Evolutionary conservation across 2,113 vertebrate species (phyloP), one percentile per base, ranked within the genome.

Genomic region (Ascaphus truei): DNA sequence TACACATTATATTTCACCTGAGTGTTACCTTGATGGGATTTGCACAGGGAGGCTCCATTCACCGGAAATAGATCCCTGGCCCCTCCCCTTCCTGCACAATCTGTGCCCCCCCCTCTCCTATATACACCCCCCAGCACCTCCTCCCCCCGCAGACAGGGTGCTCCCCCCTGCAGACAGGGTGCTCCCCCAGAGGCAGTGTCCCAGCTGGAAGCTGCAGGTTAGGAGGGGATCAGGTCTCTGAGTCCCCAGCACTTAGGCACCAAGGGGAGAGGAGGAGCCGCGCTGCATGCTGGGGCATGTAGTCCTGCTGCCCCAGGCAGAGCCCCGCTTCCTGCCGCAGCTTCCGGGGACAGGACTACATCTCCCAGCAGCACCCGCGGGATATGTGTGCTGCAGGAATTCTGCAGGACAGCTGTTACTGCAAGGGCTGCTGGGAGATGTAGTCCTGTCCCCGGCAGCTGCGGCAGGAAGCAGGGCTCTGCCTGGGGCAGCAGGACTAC

Each of bases 11-110:
- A 27, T 39, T 11, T 25, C 51, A 65, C 31, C 47, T 65, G 47
- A 37, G 15, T 36, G 34, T 65, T 65, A 65, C 62, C 62, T 65
- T 52, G 62, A 65, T 65, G 33, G 23, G 60, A 52, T 51, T 50
- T 65, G 34, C 33, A 27, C 62, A 65, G 62, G 62, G 62, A 65
- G 48, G 48, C 62, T 65, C 47, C 62, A 52, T 37, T 53, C 62
- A 65, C 23, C 62, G 62, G 62, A 65, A 65, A 12, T 29, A 36
- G 23, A 11, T 10, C 11, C 22, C 7, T 1, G 4, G n/a, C 31
- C 15, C 47, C 62, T 27, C 62, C 62, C 18, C n/a, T 65, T 65
- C 62, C 62, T 18, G 33, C 15, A 7, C 22, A 13, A 12, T 15
- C 34, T 15, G 7, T 9, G 15, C 15, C 34, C 34, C 10, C 10